Evolutionary conservation across 1,140 invertebrate species (phyloP), one percentile per base, ranked within the genome.

Genomic region (Lasioglossum albipes): DNA sequence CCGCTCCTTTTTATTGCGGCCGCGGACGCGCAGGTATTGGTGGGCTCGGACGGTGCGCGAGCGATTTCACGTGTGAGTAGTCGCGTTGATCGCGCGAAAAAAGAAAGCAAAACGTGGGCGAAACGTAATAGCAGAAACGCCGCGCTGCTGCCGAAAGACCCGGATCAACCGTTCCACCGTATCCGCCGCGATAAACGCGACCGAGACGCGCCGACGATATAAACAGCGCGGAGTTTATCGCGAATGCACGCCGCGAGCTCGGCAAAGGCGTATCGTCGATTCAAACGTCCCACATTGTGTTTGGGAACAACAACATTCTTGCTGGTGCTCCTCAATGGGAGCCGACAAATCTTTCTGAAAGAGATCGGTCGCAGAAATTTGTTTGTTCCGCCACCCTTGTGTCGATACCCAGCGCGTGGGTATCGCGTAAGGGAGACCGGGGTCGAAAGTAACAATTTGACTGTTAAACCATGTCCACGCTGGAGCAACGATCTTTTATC

Each of bases 11-110:
- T 82, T 84, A 74, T 52, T 64, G 64, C 75, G 20, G 36, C 31
- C 68, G 68, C 49, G 59, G 57, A 75, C 54, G 83, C 82, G 57
- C 36, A 45, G 66, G 52, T 67, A 81, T 84, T n/a, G 64, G 70
- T 16, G 52, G 52, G 52, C 20, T 57, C 16, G 72, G 68, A 64
- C 68, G 76, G 67, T 75, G 52, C 54, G 79, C 74, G 74, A 59
- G 74, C 84, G 84, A 86, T 86, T 86, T 86, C 84, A 86, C 84
- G 84, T 86, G 75, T 45, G 84, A 86, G 84, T 85, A 85, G 75
- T 73, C 68, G 84, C 84, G 84, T 85, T 86, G 84, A 86, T 86
- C 80, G 84, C 75, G 84, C 64, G 79, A 83, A 79, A 79, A 86
- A 86, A 82, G 67, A 86, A 82, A 73, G 71, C 59, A 65, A 77